Evolutionary conservation across 2,113 vertebrate species (phyloP).

Genomic region (Microcebus jonahi): DNA sequence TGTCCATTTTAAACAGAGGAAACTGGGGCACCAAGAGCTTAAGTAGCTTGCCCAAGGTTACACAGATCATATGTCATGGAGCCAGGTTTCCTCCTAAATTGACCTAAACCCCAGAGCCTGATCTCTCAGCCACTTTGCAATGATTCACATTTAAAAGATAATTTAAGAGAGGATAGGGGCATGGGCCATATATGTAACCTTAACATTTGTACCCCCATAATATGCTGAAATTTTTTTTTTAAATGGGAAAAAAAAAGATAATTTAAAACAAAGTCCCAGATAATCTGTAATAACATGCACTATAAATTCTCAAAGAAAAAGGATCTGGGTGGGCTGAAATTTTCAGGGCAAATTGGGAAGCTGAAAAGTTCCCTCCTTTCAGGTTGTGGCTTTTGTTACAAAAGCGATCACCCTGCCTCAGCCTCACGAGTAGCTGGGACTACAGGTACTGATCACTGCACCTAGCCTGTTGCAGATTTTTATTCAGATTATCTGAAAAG

Average conservation of each 20-base stretch:
- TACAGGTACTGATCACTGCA: neutral
- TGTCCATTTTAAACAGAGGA: neutral
- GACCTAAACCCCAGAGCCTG: neutral
- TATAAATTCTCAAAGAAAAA: conserved; percentile 26
- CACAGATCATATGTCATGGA: neutral
- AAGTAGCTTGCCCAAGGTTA: neutral
- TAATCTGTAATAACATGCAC: neutral
- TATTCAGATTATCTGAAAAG: conserved; percentile 26
- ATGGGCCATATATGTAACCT: no score
- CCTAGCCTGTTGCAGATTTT: conserved; percentile 3
- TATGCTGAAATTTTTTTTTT: no score
- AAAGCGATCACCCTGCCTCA: no score
- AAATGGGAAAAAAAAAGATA: neutral
- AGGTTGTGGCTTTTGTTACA: neutral
- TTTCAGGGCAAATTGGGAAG: neutral
- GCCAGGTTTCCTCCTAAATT: neutral
- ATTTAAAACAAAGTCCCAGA: neutral
- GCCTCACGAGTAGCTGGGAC: no score
- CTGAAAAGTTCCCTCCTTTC: neutral
- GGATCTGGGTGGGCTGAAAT: neutral
- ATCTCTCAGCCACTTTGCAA: neutral
- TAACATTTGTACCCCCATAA: no score
- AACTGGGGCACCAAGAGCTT: neutral
- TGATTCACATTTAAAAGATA: conserved; percentile 5
- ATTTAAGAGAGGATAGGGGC: neutral